Evolutionary conservation across 2,888 invertebrate species (phyloP).

Genomic region (Drosophila gaucha): DNA sequence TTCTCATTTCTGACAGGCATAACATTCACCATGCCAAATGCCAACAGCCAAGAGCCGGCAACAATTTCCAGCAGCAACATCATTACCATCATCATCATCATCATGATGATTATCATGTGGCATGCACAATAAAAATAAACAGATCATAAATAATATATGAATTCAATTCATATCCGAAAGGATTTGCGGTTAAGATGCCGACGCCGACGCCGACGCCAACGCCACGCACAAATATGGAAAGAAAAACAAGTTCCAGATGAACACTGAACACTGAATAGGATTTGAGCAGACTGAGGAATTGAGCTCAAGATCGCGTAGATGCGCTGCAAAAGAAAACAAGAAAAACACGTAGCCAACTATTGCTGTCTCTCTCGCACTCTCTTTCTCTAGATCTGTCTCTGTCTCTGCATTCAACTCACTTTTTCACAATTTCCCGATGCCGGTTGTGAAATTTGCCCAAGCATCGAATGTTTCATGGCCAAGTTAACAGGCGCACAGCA

Average conservation of each 20-base stretch:
- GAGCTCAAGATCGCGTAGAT: conserved; percentile 68
- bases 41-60: conserved; percentile 13
- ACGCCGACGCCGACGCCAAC: conserved; percentile 31
- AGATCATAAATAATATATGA: conserved; percentile 81
- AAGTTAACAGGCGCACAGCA: conserved; percentile 78
- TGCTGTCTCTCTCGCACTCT: background rate
- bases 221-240: conserved; percentile 73
- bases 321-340: conserved; percentile 72
- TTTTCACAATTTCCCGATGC: conserved; percentile 76
- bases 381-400: conserved; percentile 3
- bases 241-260: conserved; percentile 58
- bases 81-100: conserved; percentile 16
- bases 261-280: conserved; percentile 17
- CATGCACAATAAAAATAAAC: conserved; percentile 79
- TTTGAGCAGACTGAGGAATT: conserved; percentile 35
- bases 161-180: conserved; percentile 81
- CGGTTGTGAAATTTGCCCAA: conserved; percentile 72
- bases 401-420: conserved; percentile 64
- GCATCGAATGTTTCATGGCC: conserved; percentile 78
- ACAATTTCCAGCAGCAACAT: conserved; percentile 34
- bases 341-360: conserved; percentile 69
- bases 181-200: conserved; percentile 77
- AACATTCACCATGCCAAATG: conserved; percentile 40
- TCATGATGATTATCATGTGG: conserved; percentile 60
- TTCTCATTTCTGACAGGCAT: conserved; percentile 74